Evolutionary conservation across 1,140 invertebrate species (phyloP), one percentile per base, ranked within the genome.

Genomic region (Trachymyrmex cornetzi): DNA sequence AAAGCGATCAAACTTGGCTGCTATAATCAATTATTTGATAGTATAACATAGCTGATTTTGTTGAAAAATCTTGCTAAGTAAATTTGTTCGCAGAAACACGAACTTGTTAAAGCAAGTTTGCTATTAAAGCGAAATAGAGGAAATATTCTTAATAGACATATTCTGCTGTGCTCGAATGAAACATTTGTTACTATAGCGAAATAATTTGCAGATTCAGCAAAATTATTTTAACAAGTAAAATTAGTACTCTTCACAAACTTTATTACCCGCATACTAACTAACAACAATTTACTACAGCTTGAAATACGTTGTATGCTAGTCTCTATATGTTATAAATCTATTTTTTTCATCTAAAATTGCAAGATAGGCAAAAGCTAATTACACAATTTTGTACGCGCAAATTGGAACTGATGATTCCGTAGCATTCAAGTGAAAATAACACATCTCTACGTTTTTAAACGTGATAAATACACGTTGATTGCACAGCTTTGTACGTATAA

Each of bases 321-420:
- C 38, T 44, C 11, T 44, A 11, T 9, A 12, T 11, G 38, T 44
- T 44, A 44, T 44, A 7, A 57, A 74, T 50, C 19, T 30, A 38
- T 38, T 14, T 53, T 30, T 53, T 34, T 16, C 30, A 6, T 27
- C 16, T 48, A 34, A 38, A 57, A 75, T 55, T 4, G n/a, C 30
- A 75, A 59, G 0, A 7, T 57, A 14, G 53, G n/a, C 19, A 53
- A 55, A 24, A 30, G 72, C 27, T 53, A 75, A 57, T 34, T 57
- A 22, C 12, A 24, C 71, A 34, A 57, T 59, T n/a, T 27, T 57
- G 14, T 50, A 22, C 12, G 30, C 12, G 30, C n/a, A 75, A 75
- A 57, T 75, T 53, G 53, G 38, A 57, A 75, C 53, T 55, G n/a
- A 75, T 22, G 72, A 30, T 59, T 75, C 4, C n/a, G 19, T 27